Percentiles rank a stretch among this genome's conserved stretches.
These are phyloP conservation scores for Drosophila nr. perissopoda DNA, from an alignment of 2,888 invertebrate genomes.

Conservation along the genomic window DNA sequence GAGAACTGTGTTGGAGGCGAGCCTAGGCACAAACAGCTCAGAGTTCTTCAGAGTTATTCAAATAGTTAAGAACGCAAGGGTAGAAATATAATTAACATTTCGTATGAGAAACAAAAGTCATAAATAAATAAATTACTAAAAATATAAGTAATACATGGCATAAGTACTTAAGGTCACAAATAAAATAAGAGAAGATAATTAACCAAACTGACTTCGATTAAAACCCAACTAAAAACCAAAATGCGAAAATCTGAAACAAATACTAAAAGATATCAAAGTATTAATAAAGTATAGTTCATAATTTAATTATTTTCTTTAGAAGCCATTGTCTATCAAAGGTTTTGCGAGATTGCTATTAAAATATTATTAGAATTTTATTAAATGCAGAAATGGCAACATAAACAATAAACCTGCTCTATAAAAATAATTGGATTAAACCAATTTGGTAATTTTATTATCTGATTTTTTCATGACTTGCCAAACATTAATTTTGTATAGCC, in stretches of 20 bases:
- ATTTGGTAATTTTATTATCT: neutral
- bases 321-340: neutral
- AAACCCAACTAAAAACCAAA: neutral
- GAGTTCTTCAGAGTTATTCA: neutral
- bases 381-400: neutral
- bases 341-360: neutral
- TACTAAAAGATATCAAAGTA: neutral
- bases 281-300: neutral
- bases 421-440: neutral
- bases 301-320: neutral
- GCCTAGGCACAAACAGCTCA: neutral
- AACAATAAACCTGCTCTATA: neutral
- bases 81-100: neutral
- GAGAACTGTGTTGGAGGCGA: constrained; percentile 10
- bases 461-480: neutral
- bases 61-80: neutral
- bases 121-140: neutral
- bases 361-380: neutral
- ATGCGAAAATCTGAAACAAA: neutral
- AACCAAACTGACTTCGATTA: too few species aligned
- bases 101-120: neutral
- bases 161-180: neutral
- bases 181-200: too few species aligned
- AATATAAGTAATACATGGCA: neutral
- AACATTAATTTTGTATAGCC: neutral